Conservation (phyloP, 2,113 vertebrate species). For the Brachypteracias leptosomus region DNA sequence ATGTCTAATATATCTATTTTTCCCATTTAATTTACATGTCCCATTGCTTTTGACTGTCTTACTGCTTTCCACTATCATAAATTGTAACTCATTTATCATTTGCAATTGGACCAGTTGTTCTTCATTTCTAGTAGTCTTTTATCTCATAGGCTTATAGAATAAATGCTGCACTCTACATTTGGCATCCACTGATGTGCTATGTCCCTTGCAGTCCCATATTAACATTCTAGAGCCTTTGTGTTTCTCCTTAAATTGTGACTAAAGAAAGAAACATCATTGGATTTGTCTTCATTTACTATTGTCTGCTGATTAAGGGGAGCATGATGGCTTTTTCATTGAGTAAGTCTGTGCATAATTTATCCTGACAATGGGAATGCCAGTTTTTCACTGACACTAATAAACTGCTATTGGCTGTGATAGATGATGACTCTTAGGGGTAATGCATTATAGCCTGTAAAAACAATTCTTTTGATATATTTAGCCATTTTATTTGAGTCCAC, state of each 20-base stretch:
- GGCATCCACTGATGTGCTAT: not conserved
- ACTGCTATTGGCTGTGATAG: not conserved
- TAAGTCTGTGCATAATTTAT: not conserved
- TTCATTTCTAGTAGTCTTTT: not conserved
- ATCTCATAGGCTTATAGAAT: not conserved
- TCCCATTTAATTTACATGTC: not conserved
- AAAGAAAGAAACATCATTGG: not conserved
- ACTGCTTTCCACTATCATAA: not conserved
- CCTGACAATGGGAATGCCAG: not conserved
- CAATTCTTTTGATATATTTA: not conserved
- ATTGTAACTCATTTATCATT: not conserved
- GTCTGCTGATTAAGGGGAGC: not conserved
- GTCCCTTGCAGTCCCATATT: not conserved
- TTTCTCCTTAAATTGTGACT: not conserved
- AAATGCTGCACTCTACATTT: not conserved
- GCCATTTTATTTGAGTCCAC: not conserved
- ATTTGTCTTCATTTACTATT: not conserved
- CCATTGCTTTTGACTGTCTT: not conserved
- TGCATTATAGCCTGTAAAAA: not conserved
- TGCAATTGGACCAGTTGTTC: not conserved
- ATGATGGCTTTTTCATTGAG: not conserved
- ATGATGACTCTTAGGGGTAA: not conserved
- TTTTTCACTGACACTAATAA: not conserved
- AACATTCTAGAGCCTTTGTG: not conserved
- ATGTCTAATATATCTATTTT: not conserved